Evolutionary conservation across 1,140 invertebrate species (phyloP).

Genomic region (Drosophila paulistorum): DNA sequence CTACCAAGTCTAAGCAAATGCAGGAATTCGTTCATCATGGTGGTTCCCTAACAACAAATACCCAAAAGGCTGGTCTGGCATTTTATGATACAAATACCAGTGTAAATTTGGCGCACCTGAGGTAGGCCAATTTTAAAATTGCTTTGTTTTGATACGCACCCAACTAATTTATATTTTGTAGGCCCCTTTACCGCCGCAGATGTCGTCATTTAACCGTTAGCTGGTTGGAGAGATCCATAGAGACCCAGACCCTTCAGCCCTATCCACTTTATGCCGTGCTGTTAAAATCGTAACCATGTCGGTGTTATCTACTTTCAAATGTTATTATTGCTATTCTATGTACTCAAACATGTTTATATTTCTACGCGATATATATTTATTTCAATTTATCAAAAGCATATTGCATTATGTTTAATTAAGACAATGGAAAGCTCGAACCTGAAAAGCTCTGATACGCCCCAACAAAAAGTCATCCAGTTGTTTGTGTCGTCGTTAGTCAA

Average conservation of each 20-base stretch:
- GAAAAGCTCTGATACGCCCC: conserved; percentile 28
- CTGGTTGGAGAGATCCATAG: conserved; percentile 56
- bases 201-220: conserved; percentile 57
- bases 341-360: conserved; percentile 19
- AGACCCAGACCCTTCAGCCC: conserved; percentile 38
- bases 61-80: conserved; percentile 45
- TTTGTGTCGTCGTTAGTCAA: conserved; percentile 48
- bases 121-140: conserved; percentile 32
- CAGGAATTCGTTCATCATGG: conserved; percentile 53
- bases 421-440: conserved; percentile 3
- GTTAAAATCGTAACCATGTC: conserved; percentile 28
- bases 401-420: conserved; percentile 5
- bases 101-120: conserved; percentile 36
- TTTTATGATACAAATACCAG: conserved; percentile 33
- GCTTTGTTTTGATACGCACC: background rate
- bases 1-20: background rate
- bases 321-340: background rate
- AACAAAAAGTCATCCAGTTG: conserved; percentile 40
- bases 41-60: conserved; percentile 37
- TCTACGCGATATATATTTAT: conserved; percentile 29
- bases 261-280: conserved; percentile 59
- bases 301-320: conserved; percentile 1
- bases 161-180: conserved; percentile 23
- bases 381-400: conserved; percentile 6
- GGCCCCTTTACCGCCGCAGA: conserved; percentile 50